A percentile compares a stretch with the other conserved stretches of the same genome.
Conservation (phyloP, 2,113 vertebrate species). For the Anseranas semipalmata region DNA sequence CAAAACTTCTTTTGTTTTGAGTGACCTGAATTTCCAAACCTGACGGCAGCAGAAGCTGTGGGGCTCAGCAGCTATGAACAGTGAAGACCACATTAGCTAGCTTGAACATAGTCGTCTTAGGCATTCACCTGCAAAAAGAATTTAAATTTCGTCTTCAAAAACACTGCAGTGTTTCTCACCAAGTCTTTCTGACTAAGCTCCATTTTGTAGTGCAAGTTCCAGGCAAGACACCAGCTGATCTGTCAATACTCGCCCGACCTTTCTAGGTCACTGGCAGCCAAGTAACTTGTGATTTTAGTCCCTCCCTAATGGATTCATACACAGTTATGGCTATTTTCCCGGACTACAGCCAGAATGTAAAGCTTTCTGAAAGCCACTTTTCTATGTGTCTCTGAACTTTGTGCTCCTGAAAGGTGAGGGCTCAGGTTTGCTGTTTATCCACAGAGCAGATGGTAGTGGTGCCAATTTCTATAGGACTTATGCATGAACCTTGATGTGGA, state of each 20-base stretch:
- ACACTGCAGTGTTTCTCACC: neutral
- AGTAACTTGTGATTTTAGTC: neutral
- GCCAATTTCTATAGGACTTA: neutral
- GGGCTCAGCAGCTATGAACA: neutral
- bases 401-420: neutral
- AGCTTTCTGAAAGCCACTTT: conserved; percentile 13
- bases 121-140: neutral
- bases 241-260: neutral
- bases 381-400: neutral
- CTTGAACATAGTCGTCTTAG: neutral
- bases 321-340: neutral
- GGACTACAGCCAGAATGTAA: neutral
- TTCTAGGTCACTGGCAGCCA: neutral
- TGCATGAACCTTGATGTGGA: neutral
- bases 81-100: neutral
- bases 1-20: neutral
- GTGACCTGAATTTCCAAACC: neutral
- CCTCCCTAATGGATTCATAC: neutral
- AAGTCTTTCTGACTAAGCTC: fast-evolving
- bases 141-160: neutral
- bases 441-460: neutral
- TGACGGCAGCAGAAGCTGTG: neutral
- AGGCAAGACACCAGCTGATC: neutral
- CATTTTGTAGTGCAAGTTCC: neutral
- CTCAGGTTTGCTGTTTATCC: neutral